Evolutionary conservation across 2,888 invertebrate genomes (phyloP), one percentile per base, ranked within the genome.

Genomic region (Acleris literana): DNA sequence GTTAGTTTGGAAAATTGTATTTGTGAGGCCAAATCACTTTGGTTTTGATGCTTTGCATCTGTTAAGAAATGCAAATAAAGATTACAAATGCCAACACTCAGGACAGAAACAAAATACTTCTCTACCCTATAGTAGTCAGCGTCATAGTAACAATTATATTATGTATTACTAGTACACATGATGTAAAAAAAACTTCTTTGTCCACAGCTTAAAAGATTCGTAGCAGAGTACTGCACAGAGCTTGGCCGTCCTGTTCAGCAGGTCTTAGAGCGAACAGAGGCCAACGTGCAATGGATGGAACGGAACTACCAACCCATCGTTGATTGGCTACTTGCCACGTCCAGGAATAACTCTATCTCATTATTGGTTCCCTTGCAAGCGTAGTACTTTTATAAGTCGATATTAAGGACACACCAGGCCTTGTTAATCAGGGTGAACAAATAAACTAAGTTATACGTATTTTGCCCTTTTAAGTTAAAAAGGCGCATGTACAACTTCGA

Each of bases 221-320:
- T 95, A 1, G 86, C 88, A 1, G 93, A 94, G 62, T 94, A 94
- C 63, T 92, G 93, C 66, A 93, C 94, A 52, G 95, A 96, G 65
- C 91, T 96, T 16, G 96, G 96, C 0, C 88, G 97, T 70, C 95
- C 96, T 0, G 94, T 97, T 0, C 94, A 95, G 68, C 98, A 98
- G 86, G 95, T 96, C 0, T 85, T 97, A 9, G 98, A 98, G 80
- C 94, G 95, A 60, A 95, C 96, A 0, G 94, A 96, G 72, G 95
- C 96, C 4, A 97, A 98, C 81, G 95, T 97, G 0, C 94, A 95
- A 71, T 98, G 98, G 98, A 95, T 96, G 94, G 92, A 95, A 60
- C 92, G 92, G 55, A 96, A 97, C 87, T 96, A 96, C 79, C 89
- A 94, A 61, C 93, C 94, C 2, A 96, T 98, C 68, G 94, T 95